Evolutionary conservation across 92 coral and sea anemone genomes (phyloP).

Genomic region (Umimayanthus kanabou): DNA sequence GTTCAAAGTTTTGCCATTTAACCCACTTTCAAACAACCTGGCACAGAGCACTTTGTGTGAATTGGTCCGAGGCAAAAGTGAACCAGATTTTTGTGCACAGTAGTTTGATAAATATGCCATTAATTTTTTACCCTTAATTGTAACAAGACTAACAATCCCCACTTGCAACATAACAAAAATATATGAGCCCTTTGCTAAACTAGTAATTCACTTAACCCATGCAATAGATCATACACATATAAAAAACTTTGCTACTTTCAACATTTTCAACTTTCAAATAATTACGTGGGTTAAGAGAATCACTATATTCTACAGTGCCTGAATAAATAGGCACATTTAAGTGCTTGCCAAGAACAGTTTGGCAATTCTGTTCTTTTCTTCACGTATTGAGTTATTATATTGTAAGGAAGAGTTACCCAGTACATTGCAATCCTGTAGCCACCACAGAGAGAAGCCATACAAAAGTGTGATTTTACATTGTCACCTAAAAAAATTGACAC

Average conservation of each 20-base stretch:
- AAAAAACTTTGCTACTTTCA: neutral
- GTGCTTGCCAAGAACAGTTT: neutral
- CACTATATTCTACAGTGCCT: neutral
- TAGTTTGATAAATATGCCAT: neutral
- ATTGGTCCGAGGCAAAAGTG: neutral
- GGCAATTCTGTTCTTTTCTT: too few relatives aligned
- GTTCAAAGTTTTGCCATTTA: too few relatives aligned
- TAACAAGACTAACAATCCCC: neutral
- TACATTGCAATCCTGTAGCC: conserved; percentile 1
- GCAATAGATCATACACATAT: neutral
- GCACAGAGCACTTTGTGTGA: neutral
- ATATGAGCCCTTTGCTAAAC: neutral
- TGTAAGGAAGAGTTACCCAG: neutral
- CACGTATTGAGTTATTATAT: neutral
- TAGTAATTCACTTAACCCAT: neutral
- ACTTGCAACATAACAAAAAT: neutral
- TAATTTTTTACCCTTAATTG: neutral
- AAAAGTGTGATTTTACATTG: too few relatives aligned
- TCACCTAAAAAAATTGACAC: neutral
- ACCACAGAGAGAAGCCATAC: neutral
- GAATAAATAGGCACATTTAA: neutral
- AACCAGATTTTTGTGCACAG: neutral
- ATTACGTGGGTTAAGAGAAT: neutral
- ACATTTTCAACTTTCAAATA: neutral
- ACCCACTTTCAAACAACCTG: too few relatives aligned